phyloP scores from a whole-genome alignment of 2,113 vertebrate species.

The Brachyhypopomus occidentalis region DNA sequence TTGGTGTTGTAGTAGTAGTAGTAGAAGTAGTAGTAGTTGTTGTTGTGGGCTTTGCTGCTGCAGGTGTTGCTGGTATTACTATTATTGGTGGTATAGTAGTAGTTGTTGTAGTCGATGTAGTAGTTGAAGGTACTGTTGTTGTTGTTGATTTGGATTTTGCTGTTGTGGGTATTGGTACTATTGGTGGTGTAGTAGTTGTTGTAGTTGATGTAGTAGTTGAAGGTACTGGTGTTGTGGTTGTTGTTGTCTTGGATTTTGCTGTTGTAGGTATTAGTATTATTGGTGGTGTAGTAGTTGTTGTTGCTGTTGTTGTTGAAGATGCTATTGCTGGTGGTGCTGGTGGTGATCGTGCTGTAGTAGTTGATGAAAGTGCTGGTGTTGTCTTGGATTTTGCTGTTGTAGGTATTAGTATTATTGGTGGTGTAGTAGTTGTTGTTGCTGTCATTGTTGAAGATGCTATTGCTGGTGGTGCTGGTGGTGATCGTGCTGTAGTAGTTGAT shows the following conservation, averaged over 20 bases:
- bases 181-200: neutral
- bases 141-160: neutral
- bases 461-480: too few species aligned
- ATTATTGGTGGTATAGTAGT: neutral
- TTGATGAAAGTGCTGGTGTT: too few species aligned
- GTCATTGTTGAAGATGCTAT: too few species aligned
- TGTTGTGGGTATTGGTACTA: neutral
- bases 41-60: neutral
- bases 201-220: neutral
- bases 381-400: too few species aligned
- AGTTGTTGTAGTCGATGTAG: neutral
- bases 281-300: too few species aligned
- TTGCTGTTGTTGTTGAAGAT: too few species aligned
- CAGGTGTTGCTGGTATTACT: neutral
- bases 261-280: neutral
- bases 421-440: too few species aligned
- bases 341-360: too few species aligned
- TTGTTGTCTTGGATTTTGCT: neutral
- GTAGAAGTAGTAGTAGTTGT: neutral
- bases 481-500: too few species aligned
- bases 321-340: too few species aligned
- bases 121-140: neutral
- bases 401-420: too few species aligned
- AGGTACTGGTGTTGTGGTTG: neutral
- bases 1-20: neutral